Conservation (phyloP, 2,797 vertebrate genomes). For the Anisognathus igniventris region DNA sequence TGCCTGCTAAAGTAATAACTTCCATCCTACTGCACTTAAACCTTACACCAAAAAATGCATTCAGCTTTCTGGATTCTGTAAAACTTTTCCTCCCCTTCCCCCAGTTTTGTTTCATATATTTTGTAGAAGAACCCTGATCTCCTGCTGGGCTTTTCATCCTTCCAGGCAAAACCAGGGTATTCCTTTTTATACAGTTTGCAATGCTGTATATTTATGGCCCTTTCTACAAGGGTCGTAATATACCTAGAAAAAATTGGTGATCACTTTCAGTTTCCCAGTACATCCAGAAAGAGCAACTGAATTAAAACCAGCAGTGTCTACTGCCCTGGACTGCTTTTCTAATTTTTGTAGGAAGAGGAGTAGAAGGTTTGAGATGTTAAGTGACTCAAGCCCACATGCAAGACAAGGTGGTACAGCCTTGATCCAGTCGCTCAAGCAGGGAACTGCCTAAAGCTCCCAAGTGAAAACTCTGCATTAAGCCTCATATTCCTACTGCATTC, state of each 20-base stretch:
- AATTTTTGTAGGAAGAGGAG: neutral
- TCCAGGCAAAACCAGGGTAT: neutral
- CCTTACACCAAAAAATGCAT: neutral
- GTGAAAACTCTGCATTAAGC: neutral
- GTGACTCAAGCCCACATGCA: neutral
- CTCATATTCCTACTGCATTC: neutral
- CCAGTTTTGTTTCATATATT: neutral
- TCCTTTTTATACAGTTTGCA: neutral
- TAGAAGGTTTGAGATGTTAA: neutral
- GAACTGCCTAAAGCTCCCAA: neutral
- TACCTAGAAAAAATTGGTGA: neutral
- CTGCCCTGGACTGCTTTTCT: neutral
- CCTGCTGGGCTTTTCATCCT: neutral
- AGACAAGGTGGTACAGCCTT: neutral
- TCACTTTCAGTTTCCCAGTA: neutral
- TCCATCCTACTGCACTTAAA: neutral
- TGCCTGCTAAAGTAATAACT: conserved; percentile 14
- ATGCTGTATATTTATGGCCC: neutral
- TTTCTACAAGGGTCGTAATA: neutral
- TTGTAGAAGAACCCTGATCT: neutral
- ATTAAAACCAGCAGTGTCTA: neutral
- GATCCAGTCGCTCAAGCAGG: neutral
- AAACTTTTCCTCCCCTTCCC: neutral
- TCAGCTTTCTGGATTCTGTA: neutral
- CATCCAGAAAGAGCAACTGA: neutral